These are phyloP conservation scores for Triplophysa rosa DNA, from an alignment of 2,113 vertebrate species.

Conservation along the genomic window DNA sequence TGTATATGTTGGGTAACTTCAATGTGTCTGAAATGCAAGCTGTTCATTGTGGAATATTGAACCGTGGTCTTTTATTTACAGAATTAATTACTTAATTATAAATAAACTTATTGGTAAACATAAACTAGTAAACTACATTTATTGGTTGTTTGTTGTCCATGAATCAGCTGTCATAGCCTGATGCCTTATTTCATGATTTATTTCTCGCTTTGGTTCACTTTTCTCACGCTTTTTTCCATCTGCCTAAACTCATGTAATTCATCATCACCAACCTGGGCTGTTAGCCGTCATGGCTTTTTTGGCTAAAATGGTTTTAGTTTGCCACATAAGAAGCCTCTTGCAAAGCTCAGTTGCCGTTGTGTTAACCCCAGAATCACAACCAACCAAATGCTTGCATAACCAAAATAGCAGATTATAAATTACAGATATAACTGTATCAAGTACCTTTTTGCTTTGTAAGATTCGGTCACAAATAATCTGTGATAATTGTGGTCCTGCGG, in stretches of 20 bases:
- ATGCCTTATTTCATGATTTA: not conserved
- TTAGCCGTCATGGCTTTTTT: not conserved
- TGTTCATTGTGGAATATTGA: too few relatives aligned
- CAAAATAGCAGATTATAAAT: not conserved
- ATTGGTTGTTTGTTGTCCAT: too few relatives aligned
- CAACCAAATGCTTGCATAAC: not conserved
- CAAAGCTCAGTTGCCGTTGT: not conserved
- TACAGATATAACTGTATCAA: not conserved
- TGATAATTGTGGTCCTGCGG: too few relatives aligned
- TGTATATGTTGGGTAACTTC: too few relatives aligned
- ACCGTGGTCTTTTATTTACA: too few relatives aligned
- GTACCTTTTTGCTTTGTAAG: not conserved
- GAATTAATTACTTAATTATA: too few relatives aligned
- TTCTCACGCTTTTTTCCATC: constrained; percentile 1
- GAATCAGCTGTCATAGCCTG: not conserved
- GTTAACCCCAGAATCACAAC: not conserved
- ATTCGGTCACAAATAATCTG: not conserved
- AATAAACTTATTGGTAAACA: not conserved
- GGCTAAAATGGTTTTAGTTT: not conserved
- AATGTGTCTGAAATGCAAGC: too few relatives aligned
- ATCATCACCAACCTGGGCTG: not conserved
- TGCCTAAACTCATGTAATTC: constrained; percentile 10
- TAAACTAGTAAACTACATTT: not conserved
- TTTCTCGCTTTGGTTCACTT: not conserved
- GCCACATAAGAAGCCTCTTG: constrained; percentile 2